Evolutionary conservation across 1,140 invertebrate genomes (phyloP).

Genomic region (Zaprionus gabonicus): DNA sequence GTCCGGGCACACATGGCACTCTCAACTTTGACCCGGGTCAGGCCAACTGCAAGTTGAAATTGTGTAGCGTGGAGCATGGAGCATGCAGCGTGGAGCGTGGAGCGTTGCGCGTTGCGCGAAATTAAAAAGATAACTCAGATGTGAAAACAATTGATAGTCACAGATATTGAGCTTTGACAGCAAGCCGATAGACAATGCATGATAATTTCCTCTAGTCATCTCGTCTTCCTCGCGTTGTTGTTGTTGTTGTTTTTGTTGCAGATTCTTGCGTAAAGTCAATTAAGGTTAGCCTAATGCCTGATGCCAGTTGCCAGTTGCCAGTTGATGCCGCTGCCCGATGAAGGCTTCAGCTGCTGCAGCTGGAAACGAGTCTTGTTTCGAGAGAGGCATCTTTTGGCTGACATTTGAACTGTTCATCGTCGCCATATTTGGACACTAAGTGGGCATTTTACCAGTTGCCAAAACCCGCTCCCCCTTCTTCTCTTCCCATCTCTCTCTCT

Average conservation of each 20-base stretch:
- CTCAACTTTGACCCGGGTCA: conserved; percentile 80
- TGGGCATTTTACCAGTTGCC: conserved; percentile 44
- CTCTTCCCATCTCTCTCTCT: background rate
- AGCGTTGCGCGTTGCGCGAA: conserved; percentile 43
- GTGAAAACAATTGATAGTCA: conserved; percentile 82
- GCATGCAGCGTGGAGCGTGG: conserved; percentile 17
- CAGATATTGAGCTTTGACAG: conserved; percentile 82
- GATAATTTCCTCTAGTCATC: conserved; percentile 55
- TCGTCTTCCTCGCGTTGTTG: conserved; percentile 11
- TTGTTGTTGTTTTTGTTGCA: conserved; percentile 2
- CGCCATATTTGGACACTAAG: conserved; percentile 55
- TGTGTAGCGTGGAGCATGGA: conserved; percentile 52
- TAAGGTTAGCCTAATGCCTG: conserved; percentile 55
- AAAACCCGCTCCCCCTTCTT: background rate
- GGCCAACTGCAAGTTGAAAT: conserved; percentile 74
- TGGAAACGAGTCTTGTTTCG: conserved; percentile 45
- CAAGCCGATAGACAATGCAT: conserved; percentile 70
- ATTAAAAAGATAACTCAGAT: conserved; percentile 82
- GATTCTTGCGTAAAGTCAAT: conserved; percentile 68
- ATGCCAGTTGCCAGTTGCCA: conserved; percentile 17
- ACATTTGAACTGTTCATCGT: conserved; percentile 53
- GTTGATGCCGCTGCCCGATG: conserved; percentile 35
- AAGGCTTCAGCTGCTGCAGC: conserved; percentile 50
- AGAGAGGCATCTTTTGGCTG: conserved; percentile 41
- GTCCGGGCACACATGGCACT: conserved; percentile 56